Evolutionary conservation across 2,888 invertebrate species (phyloP).

Genomic region (Phyto melanocephala): DNA sequence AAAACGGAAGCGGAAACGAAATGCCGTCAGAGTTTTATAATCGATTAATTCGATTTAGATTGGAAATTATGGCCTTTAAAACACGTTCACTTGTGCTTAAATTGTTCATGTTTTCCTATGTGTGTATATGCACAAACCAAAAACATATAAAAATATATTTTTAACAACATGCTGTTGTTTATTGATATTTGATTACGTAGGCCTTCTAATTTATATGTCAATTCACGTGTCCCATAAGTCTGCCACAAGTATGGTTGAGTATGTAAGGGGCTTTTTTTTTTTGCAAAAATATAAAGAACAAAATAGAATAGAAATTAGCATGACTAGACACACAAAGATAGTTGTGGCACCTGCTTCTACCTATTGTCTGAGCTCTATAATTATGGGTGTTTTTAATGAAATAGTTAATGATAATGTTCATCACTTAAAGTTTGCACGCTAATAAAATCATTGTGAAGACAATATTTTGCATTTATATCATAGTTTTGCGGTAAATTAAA

Average conservation of each 20-base stretch:
- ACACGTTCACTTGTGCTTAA: constrained; percentile 68
- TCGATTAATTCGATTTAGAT: constrained; percentile 79
- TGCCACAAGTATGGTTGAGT: constrained; percentile 18
- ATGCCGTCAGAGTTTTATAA: constrained; percentile 76
- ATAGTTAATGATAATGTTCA: constrained; percentile 35
- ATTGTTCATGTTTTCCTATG: constrained; percentile 1
- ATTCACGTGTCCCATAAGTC: constrained; percentile 36
- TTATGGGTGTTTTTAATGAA: constrained; percentile 32
- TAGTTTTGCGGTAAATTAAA: constrained; percentile 4
- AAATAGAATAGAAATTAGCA: constrained; percentile 30
- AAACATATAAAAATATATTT: no score
- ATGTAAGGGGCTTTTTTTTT: background rate
- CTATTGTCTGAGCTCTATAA: constrained; percentile 16
- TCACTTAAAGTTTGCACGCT: constrained; percentile 20
- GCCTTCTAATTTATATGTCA: constrained; percentile 37
- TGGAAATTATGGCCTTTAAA: constrained; percentile 76
- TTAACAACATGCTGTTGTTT: constrained; percentile 55
- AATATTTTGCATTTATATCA: background rate
- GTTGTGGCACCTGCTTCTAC: constrained; percentile 35
- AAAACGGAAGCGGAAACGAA: constrained; percentile 77
- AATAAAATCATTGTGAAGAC: background rate
- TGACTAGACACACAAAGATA: constrained; percentile 35
- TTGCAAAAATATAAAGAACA: background rate
- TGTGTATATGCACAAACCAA: background rate
- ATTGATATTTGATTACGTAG: constrained; percentile 65